Conservation (phyloP, 1,140 invertebrate species). For the Leptopilina boulardi region DNA sequence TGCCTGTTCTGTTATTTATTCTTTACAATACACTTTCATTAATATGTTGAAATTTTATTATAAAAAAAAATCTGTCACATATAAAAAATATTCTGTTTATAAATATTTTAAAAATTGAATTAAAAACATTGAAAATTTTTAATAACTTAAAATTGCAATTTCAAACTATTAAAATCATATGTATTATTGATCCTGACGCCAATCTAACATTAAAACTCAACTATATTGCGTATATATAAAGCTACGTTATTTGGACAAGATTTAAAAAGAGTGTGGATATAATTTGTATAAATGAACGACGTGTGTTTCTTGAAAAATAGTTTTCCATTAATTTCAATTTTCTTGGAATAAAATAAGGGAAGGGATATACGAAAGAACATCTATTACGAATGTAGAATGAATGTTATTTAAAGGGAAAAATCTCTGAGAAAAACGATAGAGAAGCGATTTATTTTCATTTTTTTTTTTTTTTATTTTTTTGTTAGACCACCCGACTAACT, state of each 20-base stretch:
- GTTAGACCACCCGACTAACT: conserved; percentile 49
- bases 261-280: no score
- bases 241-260: no score
- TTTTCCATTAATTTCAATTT: not conserved
- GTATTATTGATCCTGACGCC: no score
- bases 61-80: no score
- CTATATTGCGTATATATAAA: no score
- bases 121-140: no score
- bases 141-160: not conserved
- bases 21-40: conserved; percentile 37
- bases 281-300: no score
- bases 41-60: no score
- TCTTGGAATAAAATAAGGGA: not conserved
- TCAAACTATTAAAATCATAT: no score
- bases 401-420: conserved; percentile 43
- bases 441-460: conserved; percentile 57
- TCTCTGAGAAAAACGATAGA: conserved; percentile 52
- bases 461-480: conserved; percentile 23
- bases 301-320: not conserved
- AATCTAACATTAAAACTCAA: no score
- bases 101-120: no score
- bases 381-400: conserved; percentile 27
- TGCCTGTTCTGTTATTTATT: conserved; percentile 24
- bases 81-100: no score
- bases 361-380: not conserved